Conservation (phyloP, 1,140 invertebrate genomes). For the Caenorhabditis brenneri region DNA sequence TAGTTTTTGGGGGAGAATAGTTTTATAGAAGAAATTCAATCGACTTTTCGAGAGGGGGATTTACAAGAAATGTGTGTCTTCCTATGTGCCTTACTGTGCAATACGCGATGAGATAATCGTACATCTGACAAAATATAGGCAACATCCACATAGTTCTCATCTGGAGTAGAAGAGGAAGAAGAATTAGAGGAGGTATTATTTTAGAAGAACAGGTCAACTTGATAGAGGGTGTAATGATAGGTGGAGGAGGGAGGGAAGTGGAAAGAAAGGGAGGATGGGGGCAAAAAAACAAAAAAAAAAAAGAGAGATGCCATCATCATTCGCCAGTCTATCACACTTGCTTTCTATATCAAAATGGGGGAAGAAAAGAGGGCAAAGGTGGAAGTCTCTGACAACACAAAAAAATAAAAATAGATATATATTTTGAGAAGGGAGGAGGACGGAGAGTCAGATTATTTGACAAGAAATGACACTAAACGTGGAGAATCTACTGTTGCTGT, state of each 20-base stretch:
- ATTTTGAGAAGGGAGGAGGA: not conserved
- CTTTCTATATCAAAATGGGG: not conserved
- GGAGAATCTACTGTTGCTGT: not conserved
- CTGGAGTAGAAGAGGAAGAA: not conserved
- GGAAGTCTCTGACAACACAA: not conserved
- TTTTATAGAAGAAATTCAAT: not conserved
- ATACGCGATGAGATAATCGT: slow-evolving; percentile 17
- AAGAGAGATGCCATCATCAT: not conserved
- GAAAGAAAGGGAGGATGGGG: not conserved
- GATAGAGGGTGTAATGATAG: not conserved
- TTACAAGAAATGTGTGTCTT: no score
- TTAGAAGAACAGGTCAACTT: not conserved
- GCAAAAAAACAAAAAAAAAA: not conserved
- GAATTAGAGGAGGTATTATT: no score
- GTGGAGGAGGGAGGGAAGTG: not conserved
- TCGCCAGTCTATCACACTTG: not conserved
- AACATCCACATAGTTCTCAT: not conserved
- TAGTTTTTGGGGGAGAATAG: not conserved
- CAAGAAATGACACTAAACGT: not conserved
- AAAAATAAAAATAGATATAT: not conserved
- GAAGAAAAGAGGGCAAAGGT: not conserved
- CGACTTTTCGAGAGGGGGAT: no score
- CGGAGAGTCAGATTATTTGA: no score
- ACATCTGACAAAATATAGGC: slow-evolving; percentile 32
- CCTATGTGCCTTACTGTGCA: not conserved